Conservation (phyloP, 2,113 vertebrate genomes). For the Abramis brama region DNA sequence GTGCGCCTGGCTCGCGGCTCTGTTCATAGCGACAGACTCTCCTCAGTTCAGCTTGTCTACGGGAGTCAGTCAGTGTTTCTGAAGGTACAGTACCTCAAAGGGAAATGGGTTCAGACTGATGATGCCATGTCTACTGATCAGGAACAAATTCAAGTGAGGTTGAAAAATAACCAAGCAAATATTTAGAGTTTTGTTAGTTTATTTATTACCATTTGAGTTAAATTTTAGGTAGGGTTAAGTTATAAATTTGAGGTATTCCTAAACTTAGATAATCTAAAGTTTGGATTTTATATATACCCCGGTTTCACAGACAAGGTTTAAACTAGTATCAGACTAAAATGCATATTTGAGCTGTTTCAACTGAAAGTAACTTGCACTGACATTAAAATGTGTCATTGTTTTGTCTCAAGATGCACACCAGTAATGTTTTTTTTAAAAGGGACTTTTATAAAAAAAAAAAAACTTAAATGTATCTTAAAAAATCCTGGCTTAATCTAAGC, state of each 20-base stretch:
- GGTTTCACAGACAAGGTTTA: too few species aligned
- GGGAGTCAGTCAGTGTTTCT: not conserved
- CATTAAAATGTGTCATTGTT: too few species aligned
- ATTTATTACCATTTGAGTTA: not conserved
- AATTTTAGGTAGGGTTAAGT: not conserved
- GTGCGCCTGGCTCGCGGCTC: not conserved
- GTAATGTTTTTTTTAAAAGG: too few species aligned
- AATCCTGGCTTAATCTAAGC: too few species aligned
- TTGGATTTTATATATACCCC: not conserved
- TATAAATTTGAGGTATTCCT: not conserved
- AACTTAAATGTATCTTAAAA: too few species aligned
- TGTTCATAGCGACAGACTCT: not conserved
- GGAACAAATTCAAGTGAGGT: not conserved
- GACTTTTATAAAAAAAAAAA: too few species aligned
- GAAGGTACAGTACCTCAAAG: not conserved
- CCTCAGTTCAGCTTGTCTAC: not conserved
- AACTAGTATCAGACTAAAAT: too few species aligned
- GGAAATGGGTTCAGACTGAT: not conserved
- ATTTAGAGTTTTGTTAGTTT: not conserved
- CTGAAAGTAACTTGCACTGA: too few species aligned
- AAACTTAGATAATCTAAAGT: not conserved
- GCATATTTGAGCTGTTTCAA: too few species aligned
- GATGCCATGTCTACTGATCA: not conserved
- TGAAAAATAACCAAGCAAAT: not conserved
- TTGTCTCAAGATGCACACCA: too few species aligned